A percentile compares a stretch with the other conserved stretches of the same genome.
These are phyloP conservation scores for Saccostrea echinata DNA, from an alignment of 1,140 invertebrate species.

Conservation along the genomic window DNA sequence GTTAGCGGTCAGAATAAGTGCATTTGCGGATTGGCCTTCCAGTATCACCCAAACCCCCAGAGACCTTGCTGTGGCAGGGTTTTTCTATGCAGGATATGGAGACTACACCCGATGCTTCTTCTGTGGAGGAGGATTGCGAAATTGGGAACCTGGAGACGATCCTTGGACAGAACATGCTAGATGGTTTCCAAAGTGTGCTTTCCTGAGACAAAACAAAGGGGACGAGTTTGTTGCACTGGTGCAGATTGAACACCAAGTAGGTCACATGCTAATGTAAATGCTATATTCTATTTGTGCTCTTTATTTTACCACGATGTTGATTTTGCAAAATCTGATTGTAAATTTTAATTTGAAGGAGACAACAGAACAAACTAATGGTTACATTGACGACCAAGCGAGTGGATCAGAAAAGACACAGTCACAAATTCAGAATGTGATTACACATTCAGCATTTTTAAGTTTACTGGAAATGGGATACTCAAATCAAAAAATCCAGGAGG, in stretches of 20 bases:
- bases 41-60: constrained; percentile 22
- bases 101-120: constrained; percentile 50
- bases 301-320: not conserved
- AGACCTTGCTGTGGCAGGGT: constrained; percentile 36
- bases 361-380: not conserved
- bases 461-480: constrained; percentile 22
- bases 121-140: constrained; percentile 60
- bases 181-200: constrained; percentile 83
- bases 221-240: constrained; percentile 34
- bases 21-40: constrained; percentile 40
- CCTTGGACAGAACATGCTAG: constrained; percentile 87
- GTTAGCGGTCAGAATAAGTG: constrained; percentile 36
- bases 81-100: constrained; percentile 44
- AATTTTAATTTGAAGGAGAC: not conserved
- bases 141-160: constrained; percentile 87
- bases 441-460: not conserved
- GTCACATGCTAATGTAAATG: not conserved
- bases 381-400: not conserved
- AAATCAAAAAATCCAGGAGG: not conserved
- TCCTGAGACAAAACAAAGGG: constrained; percentile 34
- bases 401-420: not conserved
- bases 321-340: no score
- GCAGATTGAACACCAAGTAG: not conserved
- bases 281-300: no score
- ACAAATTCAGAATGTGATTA: no score